Conservation (phyloP, 2,113 vertebrate genomes). For the Myotis davidii region DNA sequence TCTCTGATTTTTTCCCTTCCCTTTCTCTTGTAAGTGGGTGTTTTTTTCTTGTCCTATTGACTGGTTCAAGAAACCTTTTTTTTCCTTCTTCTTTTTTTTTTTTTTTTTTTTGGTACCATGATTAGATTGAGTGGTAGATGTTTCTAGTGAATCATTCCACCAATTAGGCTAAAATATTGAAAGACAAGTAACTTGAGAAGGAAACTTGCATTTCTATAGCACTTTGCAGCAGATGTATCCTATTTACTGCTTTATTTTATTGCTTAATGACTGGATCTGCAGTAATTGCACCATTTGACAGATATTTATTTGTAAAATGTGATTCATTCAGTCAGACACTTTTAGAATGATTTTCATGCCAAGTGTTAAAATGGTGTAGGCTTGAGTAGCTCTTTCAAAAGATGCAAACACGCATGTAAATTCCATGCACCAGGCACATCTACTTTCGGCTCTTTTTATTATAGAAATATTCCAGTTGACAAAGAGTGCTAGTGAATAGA, state of each 20-base stretch:
- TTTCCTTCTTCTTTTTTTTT: neutral
- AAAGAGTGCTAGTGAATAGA: constrained; percentile 84
- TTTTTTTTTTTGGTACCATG: constrained; percentile 27
- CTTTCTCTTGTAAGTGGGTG: constrained; percentile 28
- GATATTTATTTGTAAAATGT: constrained; percentile 91
- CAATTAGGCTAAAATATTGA: constrained; percentile 84
- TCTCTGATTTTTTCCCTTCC: neutral
- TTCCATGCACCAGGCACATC: constrained; percentile 85
- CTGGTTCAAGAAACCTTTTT: constrained; percentile 30
- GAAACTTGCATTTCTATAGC: constrained; percentile 88
- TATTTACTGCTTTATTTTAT: constrained; percentile 91
- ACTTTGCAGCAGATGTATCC: constrained; percentile 90
- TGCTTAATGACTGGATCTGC: constrained; percentile 89
- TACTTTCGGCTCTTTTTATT: constrained; percentile 85
- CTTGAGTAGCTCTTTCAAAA: constrained; percentile 84
- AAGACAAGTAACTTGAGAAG: constrained; percentile 89
- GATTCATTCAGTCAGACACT: constrained; percentile 89
- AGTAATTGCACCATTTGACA: constrained; percentile 90
- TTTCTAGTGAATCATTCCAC: constrained; percentile 85
- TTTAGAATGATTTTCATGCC: constrained; percentile 85
- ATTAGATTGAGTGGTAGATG: constrained; percentile 72
- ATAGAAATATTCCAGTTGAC: constrained; percentile 86
- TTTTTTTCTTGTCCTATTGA: neutral
- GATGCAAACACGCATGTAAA: constrained; percentile 87
- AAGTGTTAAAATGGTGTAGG: constrained; percentile 82